These are phyloP conservation scores for Lateolabrax maculatus DNA, from an alignment of 2,797 vertebrate genomes.

Conservation along the genomic window DNA sequence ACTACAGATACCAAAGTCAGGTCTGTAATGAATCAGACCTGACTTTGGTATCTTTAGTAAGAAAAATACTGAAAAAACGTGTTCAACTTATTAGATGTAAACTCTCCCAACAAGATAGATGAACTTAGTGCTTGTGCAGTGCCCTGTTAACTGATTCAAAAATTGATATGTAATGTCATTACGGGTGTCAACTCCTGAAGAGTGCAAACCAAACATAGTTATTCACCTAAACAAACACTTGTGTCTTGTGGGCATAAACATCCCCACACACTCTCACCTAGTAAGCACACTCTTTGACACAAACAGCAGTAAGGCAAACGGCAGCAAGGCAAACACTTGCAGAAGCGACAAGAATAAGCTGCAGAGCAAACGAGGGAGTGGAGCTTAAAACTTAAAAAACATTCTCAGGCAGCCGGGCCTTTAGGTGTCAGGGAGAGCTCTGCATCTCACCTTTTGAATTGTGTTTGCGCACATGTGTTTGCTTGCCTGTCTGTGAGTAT, in stretches of 20 bases:
- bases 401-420: slow-evolving; percentile 35
- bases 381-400: slow-evolving; percentile 54
- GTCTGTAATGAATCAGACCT: no score
- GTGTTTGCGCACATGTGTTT: slow-evolving; percentile 70
- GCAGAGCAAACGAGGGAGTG: slow-evolving; percentile 84
- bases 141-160: slow-evolving; percentile 6
- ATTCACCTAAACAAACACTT: slow-evolving; percentile 69
- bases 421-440: slow-evolving; percentile 58
- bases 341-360: slow-evolving; percentile 71
- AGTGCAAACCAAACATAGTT: slow-evolving; percentile 61
- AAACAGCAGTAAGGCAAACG: slow-evolving; percentile 59
- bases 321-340: slow-evolving; percentile 63
- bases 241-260: slow-evolving; percentile 74
- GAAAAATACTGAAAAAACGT: no score
- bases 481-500: slow-evolving; percentile 65
- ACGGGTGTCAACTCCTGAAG: slow-evolving; percentile 59
- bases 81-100: background rate
- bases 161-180: slow-evolving; percentile 36
- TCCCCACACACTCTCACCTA: slow-evolving; percentile 58
- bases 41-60: no score
- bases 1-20: background rate
- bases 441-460: slow-evolving; percentile 71
- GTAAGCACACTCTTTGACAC: slow-evolving; percentile 61
- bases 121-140: background rate
- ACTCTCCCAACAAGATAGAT: background rate